phyloP scores from a whole-genome alignment of 2,888 invertebrate species.

The Esperia sulphurella region DNA sequence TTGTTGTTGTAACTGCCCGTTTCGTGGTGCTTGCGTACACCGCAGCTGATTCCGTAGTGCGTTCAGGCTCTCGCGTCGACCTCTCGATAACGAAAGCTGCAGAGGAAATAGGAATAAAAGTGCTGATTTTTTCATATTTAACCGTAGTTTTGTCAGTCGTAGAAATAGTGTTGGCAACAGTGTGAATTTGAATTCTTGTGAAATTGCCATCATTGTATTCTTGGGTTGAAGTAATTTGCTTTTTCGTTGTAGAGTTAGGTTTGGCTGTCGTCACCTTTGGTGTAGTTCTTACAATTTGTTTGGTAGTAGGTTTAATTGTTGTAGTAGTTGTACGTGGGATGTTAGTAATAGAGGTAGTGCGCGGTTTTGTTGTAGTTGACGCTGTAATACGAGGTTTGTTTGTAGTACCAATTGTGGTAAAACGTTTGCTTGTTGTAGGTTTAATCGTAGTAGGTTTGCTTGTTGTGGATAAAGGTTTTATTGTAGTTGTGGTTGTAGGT shows the following conservation, averaged over 20 bases:
- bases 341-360: conserved; percentile 8
- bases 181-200: conserved; percentile 18
- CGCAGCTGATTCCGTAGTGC: conserved; percentile 22
- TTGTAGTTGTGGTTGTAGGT: conserved; percentile 23
- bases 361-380: conserved; percentile 22
- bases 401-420: conserved; percentile 17
- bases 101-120: conserved; percentile 55
- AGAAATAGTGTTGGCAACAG: conserved; percentile 23
- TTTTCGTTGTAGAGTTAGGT: conserved; percentile 14
- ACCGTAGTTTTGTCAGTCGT: conserved; percentile 36
- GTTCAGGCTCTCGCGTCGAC: conserved; percentile 31
- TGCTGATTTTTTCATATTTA: conserved; percentile 50
- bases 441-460: conserved; percentile 16
- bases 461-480: conserved; percentile 21
- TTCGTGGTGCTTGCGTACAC: conserved; percentile 27
- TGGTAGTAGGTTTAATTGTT: conserved; percentile 23
- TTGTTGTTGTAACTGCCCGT: conserved; percentile 20
- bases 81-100: conserved; percentile 44
- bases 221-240: conserved; percentile 10
- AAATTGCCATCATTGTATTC: conserved; percentile 17
- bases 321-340: conserved; percentile 17
- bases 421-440: conserved; percentile 14
- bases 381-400: conserved; percentile 14
- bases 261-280: conserved; percentile 16
- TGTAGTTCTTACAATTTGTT: background rate